These are phyloP conservation scores for Crenichthys baileyi DNA, from an alignment of 2,797 vertebrate genomes.

Conservation along the genomic window DNA sequence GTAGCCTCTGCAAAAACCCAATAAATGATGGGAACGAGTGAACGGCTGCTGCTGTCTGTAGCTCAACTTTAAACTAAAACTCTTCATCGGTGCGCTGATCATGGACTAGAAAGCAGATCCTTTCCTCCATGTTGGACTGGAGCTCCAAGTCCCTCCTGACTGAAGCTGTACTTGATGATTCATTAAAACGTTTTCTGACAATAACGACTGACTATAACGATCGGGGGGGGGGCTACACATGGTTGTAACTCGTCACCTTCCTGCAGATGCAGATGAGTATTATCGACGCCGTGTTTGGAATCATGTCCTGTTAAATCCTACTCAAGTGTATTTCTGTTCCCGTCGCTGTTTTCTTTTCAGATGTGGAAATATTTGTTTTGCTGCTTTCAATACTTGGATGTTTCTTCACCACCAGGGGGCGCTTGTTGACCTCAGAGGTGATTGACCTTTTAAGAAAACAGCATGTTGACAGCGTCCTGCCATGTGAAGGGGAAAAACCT, in stretches of 20 bases:
- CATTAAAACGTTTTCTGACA: constrained; percentile 1
- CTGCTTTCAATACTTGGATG: constrained; percentile 1
- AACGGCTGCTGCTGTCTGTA: too few species aligned
- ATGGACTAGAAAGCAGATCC: too few species aligned
- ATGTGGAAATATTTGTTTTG: neutral
- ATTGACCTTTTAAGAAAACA: neutral
- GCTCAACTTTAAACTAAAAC: too few species aligned
- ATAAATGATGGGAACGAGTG: too few species aligned
- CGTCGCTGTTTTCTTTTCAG: constrained; percentile 5
- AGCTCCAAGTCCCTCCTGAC: constrained; percentile 10
- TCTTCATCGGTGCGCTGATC: too few species aligned
- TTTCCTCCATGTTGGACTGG: neutral
- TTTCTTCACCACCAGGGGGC: neutral
- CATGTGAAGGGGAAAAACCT: constrained; percentile 10
- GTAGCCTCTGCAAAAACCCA: too few species aligned
- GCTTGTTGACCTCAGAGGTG: neutral
- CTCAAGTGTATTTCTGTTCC: constrained; percentile 27
- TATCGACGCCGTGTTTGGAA: neutral
- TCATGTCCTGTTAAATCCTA: constrained; percentile 52
- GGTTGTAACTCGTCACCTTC: too few species aligned
- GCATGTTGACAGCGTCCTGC: neutral
- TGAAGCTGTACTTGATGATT: constrained; percentile 3
- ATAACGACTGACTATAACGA: neutral
- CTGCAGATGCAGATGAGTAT: neutral
- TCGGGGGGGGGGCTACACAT: too few species aligned